Evolutionary conservation across 1,140 invertebrate genomes (phyloP), one percentile per base, ranked within the genome.

Genomic region (Acromyrmex heyeri): DNA sequence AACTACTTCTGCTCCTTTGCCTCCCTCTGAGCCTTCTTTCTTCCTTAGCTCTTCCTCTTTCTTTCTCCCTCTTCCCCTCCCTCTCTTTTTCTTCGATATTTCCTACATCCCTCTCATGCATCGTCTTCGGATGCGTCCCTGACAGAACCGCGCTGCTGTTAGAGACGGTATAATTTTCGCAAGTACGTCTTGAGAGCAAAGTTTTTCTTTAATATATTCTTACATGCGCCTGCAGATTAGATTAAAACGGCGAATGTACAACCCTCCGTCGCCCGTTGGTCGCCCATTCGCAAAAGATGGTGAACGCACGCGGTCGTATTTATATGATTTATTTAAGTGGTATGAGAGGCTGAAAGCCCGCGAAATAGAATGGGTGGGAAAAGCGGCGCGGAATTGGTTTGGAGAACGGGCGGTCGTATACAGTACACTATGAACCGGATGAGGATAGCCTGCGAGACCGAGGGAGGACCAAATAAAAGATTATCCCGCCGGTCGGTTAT

Each of bases 191-290:
- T 8, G 65, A 69, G 38, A 69, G 38, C 92, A 92, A 94, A 94
- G 88, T 93, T 95, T 94, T 94, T 93, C 94, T 94, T 95, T 94
- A 95, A 95, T 95, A 94, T 95, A 95, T 95, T 95, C 94, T 94
- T 95, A 95, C 94, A 95, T 92, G 94, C 92, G 91, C 90, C 91
- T 87, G 92, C 90, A 93, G 94, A 95, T 95, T 95, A 95, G 94
- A 95, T 95, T 95, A 95, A 94, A 95, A 93, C 92, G 93, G 93
- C 91, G 92, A 93, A 94, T 93, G 92, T 91, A 94, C 27, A 27
- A 10, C 21, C 16, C 30, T 38, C 27, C 59, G 73, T 76, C 44
- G 87, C 62, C 85, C 38, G 77, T 30, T 70, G 87, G 59, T 78
- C 77, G 85, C 87, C 12, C 34, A n/a, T 38, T 48, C 44, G 69